Base-by-base conservation (phyloP, 2,797 vertebrate species). In the Sebastolobus altivelis region DNA sequence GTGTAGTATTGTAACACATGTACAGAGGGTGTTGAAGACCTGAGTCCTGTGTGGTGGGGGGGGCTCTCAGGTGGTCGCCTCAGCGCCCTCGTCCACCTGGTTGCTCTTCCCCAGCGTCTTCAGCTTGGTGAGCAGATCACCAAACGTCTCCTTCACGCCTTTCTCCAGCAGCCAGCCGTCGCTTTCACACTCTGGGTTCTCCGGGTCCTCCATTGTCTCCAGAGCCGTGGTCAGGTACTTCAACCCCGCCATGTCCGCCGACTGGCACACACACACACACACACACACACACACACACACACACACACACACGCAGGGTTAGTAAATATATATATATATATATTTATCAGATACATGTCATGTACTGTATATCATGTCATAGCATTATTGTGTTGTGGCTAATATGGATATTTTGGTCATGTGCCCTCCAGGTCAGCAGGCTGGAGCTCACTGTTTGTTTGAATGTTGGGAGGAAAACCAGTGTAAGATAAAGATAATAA, bases 151-250 rank as follows among this genome's bases (percentile, higher is more conserved):
- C 27, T 97, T 96, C 79, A 99, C 88, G 0, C 96, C 96, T 85
- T 97, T 97, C 90, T 99, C 97, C 87, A 99, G 94, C 60, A 99
- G 87, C 97, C 97, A 99, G 49, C 98, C 98, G 84, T 99, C 97
- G 0, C 97, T 99, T 82, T 98, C 97, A 0, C 97, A 96, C 46
- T 99, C 98, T 0, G 97, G 97, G 76, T 99, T 98, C 82, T 99
- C 98, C 0, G 97, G 96, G 85, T 98, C 97, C 7, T 94, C 1
- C 77, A 98, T 93, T 4, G 92, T 94, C 67, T 98, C 97, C 95
- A 99, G 93, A 1, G 98, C 94, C 0, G 98, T 99, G 84, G 93
- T 95, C 71, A 99, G 91, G 35, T 98, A 99, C 86, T 97, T 96
- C 77, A 99, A 55, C 7, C 98, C 98, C 0, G 96, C 90, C 68